These are phyloP conservation scores for Paraescarpia echinospica DNA, from an alignment of 1,140 invertebrate species.

Conservation along the genomic window DNA sequence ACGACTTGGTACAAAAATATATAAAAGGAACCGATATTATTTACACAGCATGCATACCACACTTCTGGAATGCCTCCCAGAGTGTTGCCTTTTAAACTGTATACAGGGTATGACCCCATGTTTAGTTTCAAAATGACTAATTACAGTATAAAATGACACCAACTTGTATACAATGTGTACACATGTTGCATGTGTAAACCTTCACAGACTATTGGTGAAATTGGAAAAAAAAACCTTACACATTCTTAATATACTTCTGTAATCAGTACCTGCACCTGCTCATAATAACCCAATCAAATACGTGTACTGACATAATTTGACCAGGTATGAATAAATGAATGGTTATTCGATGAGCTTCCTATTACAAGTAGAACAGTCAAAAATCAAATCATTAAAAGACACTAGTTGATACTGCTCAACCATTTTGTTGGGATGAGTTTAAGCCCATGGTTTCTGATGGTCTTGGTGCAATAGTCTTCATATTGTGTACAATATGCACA, in stretches of 20 bases:
- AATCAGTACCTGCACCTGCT: too few relatives aligned
- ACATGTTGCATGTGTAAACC: neutral
- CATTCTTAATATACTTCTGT: neutral
- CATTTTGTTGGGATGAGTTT: neutral
- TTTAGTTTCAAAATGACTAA: neutral
- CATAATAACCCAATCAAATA: too few relatives aligned
- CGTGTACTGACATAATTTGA: neutral
- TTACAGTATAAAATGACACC: neutral
- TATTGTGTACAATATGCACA: too few relatives aligned
- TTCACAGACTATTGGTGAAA: neutral
- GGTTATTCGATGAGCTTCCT: neutral
- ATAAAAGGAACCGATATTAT: neutral
- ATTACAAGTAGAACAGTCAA: neutral
- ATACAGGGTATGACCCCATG: too few relatives aligned
- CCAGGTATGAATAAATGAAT: neutral
- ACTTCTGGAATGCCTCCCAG: neutral
- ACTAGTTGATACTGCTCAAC: neutral
- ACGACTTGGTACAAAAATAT: neutral
- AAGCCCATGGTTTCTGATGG: neutral
- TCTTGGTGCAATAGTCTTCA: too few relatives aligned
- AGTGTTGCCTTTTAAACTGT: neutral
- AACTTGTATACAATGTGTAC: neutral
- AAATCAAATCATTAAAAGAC: neutral
- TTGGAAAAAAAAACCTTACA: neutral
- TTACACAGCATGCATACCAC: neutral